Conservation (phyloP, 2,888 invertebrate genomes). For the Phorcus lineatus region DNA sequence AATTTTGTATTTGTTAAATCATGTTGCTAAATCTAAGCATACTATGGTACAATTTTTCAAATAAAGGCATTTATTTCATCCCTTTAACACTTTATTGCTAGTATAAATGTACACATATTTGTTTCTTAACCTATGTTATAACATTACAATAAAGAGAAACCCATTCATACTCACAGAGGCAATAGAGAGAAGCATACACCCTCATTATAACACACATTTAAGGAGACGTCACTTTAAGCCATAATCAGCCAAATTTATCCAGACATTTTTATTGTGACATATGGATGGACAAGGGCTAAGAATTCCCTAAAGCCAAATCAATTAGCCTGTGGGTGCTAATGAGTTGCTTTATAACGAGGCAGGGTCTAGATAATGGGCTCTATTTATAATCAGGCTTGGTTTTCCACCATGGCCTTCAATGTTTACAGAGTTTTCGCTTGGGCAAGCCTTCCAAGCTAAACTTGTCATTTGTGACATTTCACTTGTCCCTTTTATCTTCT, state of each 20-base stretch:
- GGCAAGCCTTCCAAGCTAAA: background rate
- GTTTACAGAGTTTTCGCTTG: background rate
- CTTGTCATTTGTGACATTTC: conserved; percentile 24
- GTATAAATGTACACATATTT: background rate
- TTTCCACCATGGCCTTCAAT: background rate
- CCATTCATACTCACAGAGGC: background rate
- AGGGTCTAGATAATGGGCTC: background rate
- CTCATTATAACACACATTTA: background rate
- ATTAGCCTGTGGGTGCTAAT: background rate
- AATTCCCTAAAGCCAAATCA: too few relatives aligned
- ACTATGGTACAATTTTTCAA: too few relatives aligned
- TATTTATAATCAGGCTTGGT: conserved; percentile 16
- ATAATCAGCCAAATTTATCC: too few relatives aligned
- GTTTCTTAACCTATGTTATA: background rate
- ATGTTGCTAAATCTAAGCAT: too few relatives aligned
- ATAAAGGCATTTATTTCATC: too few relatives aligned
- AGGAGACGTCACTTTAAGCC: background rate
- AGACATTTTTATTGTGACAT: too few relatives aligned
- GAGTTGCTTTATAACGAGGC: background rate
- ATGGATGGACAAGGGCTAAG: background rate
- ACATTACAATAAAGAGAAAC: background rate
- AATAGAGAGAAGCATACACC: background rate
- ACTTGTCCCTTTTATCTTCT: background rate
- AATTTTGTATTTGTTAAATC: too few relatives aligned
- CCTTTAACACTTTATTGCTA: background rate